Evolutionary conservation across 2,888 invertebrate genomes (phyloP).

Genomic region (Atethmia centrago): DNA sequence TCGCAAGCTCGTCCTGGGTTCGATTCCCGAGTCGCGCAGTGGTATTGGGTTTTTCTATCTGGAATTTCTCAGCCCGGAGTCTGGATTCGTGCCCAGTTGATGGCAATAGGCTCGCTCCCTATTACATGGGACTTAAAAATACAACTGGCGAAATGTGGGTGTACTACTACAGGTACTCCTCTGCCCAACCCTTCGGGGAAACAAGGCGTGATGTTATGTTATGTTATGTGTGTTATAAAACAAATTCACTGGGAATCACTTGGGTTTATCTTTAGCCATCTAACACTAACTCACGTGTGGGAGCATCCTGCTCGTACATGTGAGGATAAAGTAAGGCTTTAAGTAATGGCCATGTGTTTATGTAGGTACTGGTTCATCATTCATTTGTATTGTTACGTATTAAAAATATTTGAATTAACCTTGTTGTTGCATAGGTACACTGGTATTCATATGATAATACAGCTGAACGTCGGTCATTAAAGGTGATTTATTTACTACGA

Average conservation of each 20-base stretch:
- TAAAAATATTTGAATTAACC: constrained; percentile 39
- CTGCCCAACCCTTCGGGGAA: too few relatives aligned
- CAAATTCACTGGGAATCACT: neutral
- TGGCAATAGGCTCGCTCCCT: too few relatives aligned
- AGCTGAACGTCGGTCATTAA: constrained; percentile 22
- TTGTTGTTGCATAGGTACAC: constrained; percentile 28
- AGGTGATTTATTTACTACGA: constrained; percentile 32
- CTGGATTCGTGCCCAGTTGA: too few relatives aligned
- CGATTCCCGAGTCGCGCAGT: too few relatives aligned
- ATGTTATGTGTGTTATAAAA: too few relatives aligned
- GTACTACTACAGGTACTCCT: too few relatives aligned
- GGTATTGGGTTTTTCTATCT: too few relatives aligned
- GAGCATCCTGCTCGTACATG: neutral
- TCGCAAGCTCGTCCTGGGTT: too few relatives aligned
- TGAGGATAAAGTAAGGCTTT: neutral
- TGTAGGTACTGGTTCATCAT: neutral
- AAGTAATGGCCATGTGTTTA: constrained; percentile 15
- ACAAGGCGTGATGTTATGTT: too few relatives aligned
- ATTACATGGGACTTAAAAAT: too few relatives aligned
- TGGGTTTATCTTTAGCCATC: neutral
- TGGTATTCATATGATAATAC: constrained; percentile 22
- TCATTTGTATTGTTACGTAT: constrained; percentile 24
- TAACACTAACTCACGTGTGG: constrained; percentile 7
- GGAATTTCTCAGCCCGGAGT: too few relatives aligned
- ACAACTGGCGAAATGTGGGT: too few relatives aligned